Base-by-base conservation (phyloP, 2,113 vertebrate species). In the Nibea albiflora region DNA sequence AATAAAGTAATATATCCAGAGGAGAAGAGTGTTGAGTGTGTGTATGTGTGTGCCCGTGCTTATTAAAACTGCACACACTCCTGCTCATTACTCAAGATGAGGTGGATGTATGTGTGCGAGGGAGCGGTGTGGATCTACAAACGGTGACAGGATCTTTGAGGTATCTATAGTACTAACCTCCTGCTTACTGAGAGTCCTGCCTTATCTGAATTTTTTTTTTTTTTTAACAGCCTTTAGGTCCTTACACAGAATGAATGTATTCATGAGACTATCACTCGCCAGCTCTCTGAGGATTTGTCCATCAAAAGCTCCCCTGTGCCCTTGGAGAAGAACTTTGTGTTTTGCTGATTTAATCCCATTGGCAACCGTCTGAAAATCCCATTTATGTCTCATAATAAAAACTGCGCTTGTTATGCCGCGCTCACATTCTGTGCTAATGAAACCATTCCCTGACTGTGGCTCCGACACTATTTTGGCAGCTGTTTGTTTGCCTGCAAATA, bases 181-280 rank as follows among this genome's bases (percentile, higher is more conserved):
- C 53, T 82, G 73, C 69, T 54, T 11, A 50, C 83, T 71, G 63
- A 70, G 62, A 76, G 73, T 52, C 56, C 72, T 64, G 57, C 50
- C 58, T 76, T 63, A 57, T 84, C 47, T 50, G 58, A 58, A n/a
- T n/a, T n/a, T 75, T 78, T 82, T 67, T 35, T 35, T 35, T 35
- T 31, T 69, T 49, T 75, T 44, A 81, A 81, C 73, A 83, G 73
- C 80, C 71, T 89, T 74, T 64, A 89, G 73, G 57, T 82, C 19
- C 49, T 83, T 31, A 39, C n/a, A 77, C 65, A 73, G 61, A 68
- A 86, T 89, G 83, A 86, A 89, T 89, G 81, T 73, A 88, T 91
- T 88, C 81, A 89, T 88, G 78, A 90, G 78, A n/a, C 31, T 26
- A 63, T 66, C 70, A 22, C 74, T 61, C 24, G 0, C 62, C 1